Conservation (phyloP, 64 coral and sea anemone genomes). For the Astreopora myriophthalma region DNA sequence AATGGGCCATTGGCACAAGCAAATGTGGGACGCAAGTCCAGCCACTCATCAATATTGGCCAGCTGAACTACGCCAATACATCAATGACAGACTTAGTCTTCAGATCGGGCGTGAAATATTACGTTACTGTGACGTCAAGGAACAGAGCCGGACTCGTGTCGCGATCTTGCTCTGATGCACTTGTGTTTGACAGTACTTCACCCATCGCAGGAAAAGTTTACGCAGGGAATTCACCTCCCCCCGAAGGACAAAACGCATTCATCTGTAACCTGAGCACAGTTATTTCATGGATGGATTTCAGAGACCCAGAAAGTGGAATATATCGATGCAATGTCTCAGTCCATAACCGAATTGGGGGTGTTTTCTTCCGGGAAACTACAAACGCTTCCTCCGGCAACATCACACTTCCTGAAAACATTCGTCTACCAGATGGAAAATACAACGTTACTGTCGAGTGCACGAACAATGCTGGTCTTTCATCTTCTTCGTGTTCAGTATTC, state of each 20-base stretch:
- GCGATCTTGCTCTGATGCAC: conserved; percentile 81
- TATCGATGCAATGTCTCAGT: conserved; percentile 26
- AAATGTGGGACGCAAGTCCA: conserved; percentile 92
- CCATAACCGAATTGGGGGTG: background rate
- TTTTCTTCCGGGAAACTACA: background rate
- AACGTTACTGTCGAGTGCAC: conserved; percentile 39
- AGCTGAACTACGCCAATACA: conserved; percentile 62
- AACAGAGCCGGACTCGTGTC: conserved; percentile 84
- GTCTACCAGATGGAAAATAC: conserved; percentile 6
- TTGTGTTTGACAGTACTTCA: conserved; percentile 82
- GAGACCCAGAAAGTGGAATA: conserved; percentile 60
- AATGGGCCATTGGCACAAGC: conserved; percentile 88
- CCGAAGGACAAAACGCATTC: background rate
- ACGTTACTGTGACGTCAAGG: conserved; percentile 70
- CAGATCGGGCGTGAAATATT: conserved; percentile 69
- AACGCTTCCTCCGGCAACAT: background rate
- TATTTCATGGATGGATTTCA: conserved; percentile 57
- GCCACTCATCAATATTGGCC: conserved; percentile 80
- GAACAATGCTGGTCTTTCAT: conserved; percentile 62
- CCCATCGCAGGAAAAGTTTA: conserved; percentile 63
- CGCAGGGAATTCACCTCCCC: conserved; percentile 27
- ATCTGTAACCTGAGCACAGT: too few species aligned
- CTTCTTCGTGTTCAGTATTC: conserved; percentile 7
- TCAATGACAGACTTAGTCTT: conserved; percentile 54
- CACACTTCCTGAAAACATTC: background rate